phyloP scores from a whole-genome alignment of 2,113 vertebrate species.

The Diadophis punctatus region DNA sequence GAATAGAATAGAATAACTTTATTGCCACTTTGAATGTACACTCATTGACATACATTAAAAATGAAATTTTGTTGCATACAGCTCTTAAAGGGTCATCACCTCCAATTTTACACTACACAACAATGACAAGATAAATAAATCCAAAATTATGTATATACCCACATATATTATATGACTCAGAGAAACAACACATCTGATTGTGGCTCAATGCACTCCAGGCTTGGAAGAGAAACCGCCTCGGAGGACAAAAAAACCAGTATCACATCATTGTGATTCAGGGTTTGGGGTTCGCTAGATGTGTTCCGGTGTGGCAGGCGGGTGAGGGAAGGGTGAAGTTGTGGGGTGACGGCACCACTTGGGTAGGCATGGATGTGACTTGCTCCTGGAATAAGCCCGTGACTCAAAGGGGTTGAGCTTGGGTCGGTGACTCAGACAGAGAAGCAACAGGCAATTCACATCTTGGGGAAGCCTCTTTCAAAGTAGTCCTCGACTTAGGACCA shows the following conservation, averaged over 20 bases:
- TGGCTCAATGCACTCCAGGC: too few relatives aligned
- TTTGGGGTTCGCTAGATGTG: background rate
- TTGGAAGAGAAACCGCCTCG: too few relatives aligned
- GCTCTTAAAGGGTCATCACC: too few relatives aligned
- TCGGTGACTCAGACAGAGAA: background rate
- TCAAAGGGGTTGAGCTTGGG: background rate
- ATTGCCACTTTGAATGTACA: too few relatives aligned
- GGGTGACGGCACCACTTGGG: background rate
- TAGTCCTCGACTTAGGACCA: background rate
- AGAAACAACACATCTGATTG: too few relatives aligned
- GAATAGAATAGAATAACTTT: too few relatives aligned
- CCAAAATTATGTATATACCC: too few relatives aligned
- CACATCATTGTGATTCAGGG: background rate
- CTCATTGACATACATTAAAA: too few relatives aligned
- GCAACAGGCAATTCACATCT: background rate
- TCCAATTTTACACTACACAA: too few relatives aligned
- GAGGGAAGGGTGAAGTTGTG: background rate
- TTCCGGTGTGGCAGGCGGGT: background rate
- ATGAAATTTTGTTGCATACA: too few relatives aligned
- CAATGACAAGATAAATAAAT: too few relatives aligned
- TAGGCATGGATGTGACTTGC: background rate
- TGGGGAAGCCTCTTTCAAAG: background rate
- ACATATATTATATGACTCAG: too few relatives aligned
- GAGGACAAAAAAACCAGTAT: background rate
- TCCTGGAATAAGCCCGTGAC: background rate